These are phyloP conservation scores for Limanda limanda DNA, from an alignment of 2,113 vertebrate species.

Conservation along the genomic window DNA sequence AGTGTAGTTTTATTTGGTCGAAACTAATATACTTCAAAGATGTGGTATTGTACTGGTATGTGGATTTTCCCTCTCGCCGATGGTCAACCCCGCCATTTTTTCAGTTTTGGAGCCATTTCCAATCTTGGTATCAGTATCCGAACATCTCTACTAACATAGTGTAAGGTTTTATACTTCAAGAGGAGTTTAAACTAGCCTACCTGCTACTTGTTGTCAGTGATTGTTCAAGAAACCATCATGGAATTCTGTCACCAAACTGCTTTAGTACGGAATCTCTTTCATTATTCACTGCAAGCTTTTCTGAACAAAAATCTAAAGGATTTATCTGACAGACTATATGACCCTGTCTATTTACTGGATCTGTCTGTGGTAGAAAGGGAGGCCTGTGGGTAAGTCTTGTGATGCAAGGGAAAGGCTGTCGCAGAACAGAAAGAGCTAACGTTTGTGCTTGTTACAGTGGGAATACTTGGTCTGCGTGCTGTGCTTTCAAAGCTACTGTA, in stretches of 20 bases:
- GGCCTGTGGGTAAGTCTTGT: slow-evolving; percentile 30
- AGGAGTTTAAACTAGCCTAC: not conserved
- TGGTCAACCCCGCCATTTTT: too few species aligned
- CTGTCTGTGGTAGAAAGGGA: slow-evolving; percentile 13
- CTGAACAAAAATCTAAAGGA: slow-evolving; percentile 34
- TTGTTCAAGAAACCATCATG: slow-evolving; percentile 25
- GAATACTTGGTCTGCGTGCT: slow-evolving; percentile 28
- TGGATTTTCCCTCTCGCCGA: too few species aligned
- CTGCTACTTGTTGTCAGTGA: not conserved
- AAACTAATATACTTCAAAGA: too few species aligned
- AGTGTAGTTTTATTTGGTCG: too few species aligned
- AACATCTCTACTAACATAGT: not conserved
- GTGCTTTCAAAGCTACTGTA: slow-evolving; percentile 25
- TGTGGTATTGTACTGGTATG: too few species aligned
- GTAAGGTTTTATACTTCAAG: slow-evolving; percentile 2
- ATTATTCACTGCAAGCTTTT: slow-evolving; percentile 13
- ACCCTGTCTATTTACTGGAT: slow-evolving; percentile 36
- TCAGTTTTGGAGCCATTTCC: too few species aligned
- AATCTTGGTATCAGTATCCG: not conserved
- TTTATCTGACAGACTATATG: slow-evolving; percentile 44
- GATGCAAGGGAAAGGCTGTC: slow-evolving; percentile 51
- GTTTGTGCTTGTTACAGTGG: slow-evolving; percentile 44
- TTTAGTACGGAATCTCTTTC: slow-evolving; percentile 22
- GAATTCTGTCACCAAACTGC: slow-evolving; percentile 21
- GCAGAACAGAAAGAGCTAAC: slow-evolving; percentile 34